phyloP scores from a whole-genome alignment of 2,888 invertebrate genomes.

The Choreutis nemorana region DNA sequence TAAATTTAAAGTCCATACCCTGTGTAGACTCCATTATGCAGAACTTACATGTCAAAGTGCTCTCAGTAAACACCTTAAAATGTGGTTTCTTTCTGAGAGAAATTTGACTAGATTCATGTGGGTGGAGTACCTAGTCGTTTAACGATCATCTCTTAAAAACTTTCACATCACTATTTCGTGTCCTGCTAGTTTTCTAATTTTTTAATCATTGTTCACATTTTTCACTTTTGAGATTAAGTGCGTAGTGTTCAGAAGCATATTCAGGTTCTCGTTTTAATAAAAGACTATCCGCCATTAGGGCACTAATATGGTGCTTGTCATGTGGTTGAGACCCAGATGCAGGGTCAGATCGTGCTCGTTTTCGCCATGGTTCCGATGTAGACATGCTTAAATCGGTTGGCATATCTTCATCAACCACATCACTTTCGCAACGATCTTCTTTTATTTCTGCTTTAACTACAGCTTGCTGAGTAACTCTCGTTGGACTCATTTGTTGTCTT shows the following conservation, averaged over 20 bases:
- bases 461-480: slow-evolving; percentile 50
- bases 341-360: slow-evolving; percentile 44
- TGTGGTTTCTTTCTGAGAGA: slow-evolving; percentile 48
- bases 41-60: slow-evolving; percentile 51
- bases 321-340: slow-evolving; percentile 26
- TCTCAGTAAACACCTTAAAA: slow-evolving; percentile 53
- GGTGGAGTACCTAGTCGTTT: slow-evolving; percentile 44
- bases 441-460: slow-evolving; percentile 56
- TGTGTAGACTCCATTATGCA: slow-evolving; percentile 48
- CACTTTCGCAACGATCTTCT: slow-evolving; percentile 55
- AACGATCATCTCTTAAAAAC: slow-evolving; percentile 12
- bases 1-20: slow-evolving; percentile 59
- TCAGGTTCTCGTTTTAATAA: slow-evolving; percentile 55
- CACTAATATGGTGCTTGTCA: slow-evolving; percentile 61
- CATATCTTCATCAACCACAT: slow-evolving; percentile 70
- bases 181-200: slow-evolving; percentile 20
- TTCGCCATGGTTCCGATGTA: slow-evolving; percentile 55
- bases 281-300: slow-evolving; percentile 58
- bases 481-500: slow-evolving; percentile 79
- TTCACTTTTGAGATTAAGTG: slow-evolving; percentile 59
- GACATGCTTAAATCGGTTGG: slow-evolving; percentile 76
- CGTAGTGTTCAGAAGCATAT: slow-evolving; percentile 48
- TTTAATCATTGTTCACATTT: slow-evolving; percentile 61
- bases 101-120: slow-evolving; percentile 53
- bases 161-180: slow-evolving; percentile 26